Percentiles rank a stretch among this genome's conserved stretches.
Conservation (phyloP, 2,888 invertebrate species). For the Lathronympha strigana region DNA sequence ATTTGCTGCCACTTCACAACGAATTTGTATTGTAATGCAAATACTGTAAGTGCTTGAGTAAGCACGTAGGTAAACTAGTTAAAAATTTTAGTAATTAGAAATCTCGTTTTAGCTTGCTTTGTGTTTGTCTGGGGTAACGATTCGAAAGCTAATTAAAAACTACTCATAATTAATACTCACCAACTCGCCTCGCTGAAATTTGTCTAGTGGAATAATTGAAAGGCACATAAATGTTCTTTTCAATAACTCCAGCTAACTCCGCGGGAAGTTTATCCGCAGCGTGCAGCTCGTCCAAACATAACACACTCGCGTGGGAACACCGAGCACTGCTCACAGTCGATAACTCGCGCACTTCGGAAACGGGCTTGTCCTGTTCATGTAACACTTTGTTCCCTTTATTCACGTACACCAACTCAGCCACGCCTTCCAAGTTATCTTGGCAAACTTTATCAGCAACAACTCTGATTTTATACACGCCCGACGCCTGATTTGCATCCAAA, state of each 20-base stretch:
- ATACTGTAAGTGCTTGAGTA: slow-evolving; percentile 8
- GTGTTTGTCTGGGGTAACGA: not conserved
- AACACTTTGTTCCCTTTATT: slow-evolving; percentile 60
- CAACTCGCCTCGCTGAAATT: slow-evolving; percentile 75
- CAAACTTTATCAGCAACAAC: slow-evolving; percentile 80
- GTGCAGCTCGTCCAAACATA: slow-evolving; percentile 85
- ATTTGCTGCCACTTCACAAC: not conserved
- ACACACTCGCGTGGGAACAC: slow-evolving; percentile 72
- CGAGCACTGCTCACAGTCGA: slow-evolving; percentile 73
- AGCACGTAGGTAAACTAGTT: slow-evolving; percentile 6
- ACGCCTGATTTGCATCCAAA: slow-evolving; percentile 84
- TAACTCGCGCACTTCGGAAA: slow-evolving; percentile 63
- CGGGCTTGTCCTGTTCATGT: slow-evolving; percentile 63
- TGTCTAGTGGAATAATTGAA: slow-evolving; percentile 85
- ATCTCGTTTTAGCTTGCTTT: not conserved
- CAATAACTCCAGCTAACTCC: slow-evolving; percentile 74
- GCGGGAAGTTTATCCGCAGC: slow-evolving; percentile 79
- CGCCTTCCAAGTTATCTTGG: slow-evolving; percentile 77
- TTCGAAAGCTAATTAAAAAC: slow-evolving; percentile 27
- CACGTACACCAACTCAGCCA: slow-evolving; percentile 80
- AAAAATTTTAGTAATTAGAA: not conserved
- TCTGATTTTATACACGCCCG: slow-evolving; percentile 85
- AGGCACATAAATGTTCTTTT: slow-evolving; percentile 86
- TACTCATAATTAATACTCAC: slow-evolving; percentile 62
- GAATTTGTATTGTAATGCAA: slow-evolving; percentile 12